Base-by-base conservation (phyloP, 2,797 vertebrate genomes). In the Melanotaenia boesemani region DNA sequence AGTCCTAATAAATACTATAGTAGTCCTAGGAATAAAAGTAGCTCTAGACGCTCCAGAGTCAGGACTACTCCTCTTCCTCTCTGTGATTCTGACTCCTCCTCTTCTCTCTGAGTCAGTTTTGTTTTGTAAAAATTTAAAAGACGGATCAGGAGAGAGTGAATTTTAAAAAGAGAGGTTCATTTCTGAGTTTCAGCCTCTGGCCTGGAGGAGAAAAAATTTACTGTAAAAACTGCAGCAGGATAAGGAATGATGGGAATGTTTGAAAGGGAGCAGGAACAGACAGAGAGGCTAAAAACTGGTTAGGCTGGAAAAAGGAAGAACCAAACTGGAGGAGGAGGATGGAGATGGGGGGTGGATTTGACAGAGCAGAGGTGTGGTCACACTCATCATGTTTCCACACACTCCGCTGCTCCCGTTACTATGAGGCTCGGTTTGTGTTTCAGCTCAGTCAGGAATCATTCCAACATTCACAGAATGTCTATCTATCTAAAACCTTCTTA, bases 211-310 rank as follows among this genome's bases (percentile, higher is more conserved):
- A 28, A 52, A 70, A 28, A 63, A n/a, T n/a, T n/a, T n/a, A n/a
- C n/a, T n/a, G n/a, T n/a, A 77, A 69, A 77, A 70, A 37, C 36
- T 4, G 28, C 34, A 15, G 15, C 2, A 2, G 16, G 52, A 74
- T 79, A 70, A 84, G 69, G 88, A 90, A 89, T 74, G 86, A 79
- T 30, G 68, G 89, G 83, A 91, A 91, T 86, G 83, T 69, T 46
- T 13, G 18, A 41, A 65, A 41, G 4, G 54, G 18, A 67, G 63
- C 67, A 76, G 76, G 54, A 60, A 63, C n/a, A n/a, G 66, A 54
- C 39, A 20, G 57, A n/a, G 48, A 59, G 56, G 30, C 34, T 68
- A 4, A 4, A 36, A 5, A 9, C 36, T 36, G 66, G 61, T 72
- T 6, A 5, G 26, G 55, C 26, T n/a, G n/a, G 36, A 57, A 55